phyloP scores from a whole-genome alignment of 2,888 invertebrate genomes.

The Drosophila setosimentum region DNA sequence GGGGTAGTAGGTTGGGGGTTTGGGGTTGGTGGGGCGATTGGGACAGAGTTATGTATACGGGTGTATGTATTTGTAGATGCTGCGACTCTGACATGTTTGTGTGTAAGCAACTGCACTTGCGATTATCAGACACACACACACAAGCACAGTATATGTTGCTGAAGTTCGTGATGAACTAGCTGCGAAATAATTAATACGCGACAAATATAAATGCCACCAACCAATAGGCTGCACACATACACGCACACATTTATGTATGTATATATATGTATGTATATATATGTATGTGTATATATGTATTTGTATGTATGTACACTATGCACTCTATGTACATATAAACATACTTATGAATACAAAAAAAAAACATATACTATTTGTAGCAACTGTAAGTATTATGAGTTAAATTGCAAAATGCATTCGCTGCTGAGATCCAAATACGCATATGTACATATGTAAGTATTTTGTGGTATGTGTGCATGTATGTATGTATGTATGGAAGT shows the following conservation, averaged over 20 bases:
- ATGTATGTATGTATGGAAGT: too few relatives aligned
- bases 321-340: neutral
- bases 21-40: too few relatives aligned
- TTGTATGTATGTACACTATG: too few relatives aligned
- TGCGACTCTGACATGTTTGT: conserved; percentile 40
- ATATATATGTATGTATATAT: neutral
- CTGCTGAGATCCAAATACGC: neutral
- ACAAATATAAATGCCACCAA: conserved; percentile 32
- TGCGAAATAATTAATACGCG: conserved; percentile 46
- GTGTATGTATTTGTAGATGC: conserved; percentile 29
- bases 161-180: conserved; percentile 56
- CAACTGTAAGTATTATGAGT: conserved; percentile 11
- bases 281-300: neutral
- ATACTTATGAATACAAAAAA: neutral
- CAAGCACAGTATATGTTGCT: neutral
- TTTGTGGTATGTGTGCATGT: too few relatives aligned
- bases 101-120: conserved; percentile 59
- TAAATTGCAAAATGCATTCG: conserved; percentile 11
- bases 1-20: too few relatives aligned
- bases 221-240: conserved; percentile 8
- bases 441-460: neutral
- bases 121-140: conserved; percentile 53
- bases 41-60: neutral
- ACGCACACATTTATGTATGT: neutral
- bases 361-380: neutral